Evolutionary conservation across 2,888 invertebrate genomes (phyloP), one percentile per base, ranked within the genome.

Genomic region (Agonopterix heracliana): DNA sequence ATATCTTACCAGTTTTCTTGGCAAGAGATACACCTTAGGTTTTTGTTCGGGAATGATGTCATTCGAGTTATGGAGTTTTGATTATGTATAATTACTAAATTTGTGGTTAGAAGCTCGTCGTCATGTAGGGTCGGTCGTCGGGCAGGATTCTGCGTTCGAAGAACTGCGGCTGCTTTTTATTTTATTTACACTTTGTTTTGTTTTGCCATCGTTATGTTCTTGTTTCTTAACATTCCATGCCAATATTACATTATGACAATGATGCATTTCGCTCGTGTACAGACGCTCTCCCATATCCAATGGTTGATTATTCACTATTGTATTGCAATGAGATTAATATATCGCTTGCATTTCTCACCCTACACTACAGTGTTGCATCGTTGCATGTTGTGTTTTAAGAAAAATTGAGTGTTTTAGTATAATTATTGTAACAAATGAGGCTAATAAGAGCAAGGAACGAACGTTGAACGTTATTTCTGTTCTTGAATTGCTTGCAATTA

Each of bases 161-260:
- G 74, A 74, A 75, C 63, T 63, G 64, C 51, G 51, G 26, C 36
- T 48, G 48, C 53, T 60, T 67, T 59, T 66, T 71, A 59, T 67
- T 71, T 71, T 68, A 68, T 68, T 71, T 68, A 60, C 62, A 59
- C 58, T 56, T 59, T 63, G 59, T 56, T 64, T 55, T 59, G 62
- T 66, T 63, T 60, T 61, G 56, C 54, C 54, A 56, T 63, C 59
- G 61, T 61, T 55, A 56, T 57, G 54, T 54, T 53, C 55, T 67
- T 64, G 58, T 66, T 68, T 67, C 61, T 55, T 51, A 61, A 57
- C 54, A 55, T 60, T 53, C 57, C 59, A 61, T 55, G 62, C 60
- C 55, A 67, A 68, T 63, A 59, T 66, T 63, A 61, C 46, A 48
- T 51, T 61, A 60, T 61, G 61, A 64, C 57, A 54, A 51, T 59